Evolutionary conservation across 1,140 invertebrate species (phyloP).

Genomic region (Plectrocnemia conspersa): DNA sequence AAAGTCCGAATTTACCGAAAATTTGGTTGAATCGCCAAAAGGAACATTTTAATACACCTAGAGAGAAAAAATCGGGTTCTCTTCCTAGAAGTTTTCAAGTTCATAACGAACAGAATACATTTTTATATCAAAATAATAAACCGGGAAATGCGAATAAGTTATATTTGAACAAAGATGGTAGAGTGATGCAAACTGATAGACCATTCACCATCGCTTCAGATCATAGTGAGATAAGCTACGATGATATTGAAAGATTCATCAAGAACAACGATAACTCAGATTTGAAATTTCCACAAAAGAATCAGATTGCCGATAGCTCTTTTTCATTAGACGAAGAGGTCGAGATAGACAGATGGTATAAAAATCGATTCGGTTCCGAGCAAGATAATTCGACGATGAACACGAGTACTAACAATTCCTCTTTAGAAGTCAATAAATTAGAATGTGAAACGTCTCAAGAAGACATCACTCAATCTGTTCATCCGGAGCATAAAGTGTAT

Average conservation of each 20-base stretch:
- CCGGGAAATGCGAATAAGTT: conserved; percentile 49
- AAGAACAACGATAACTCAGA: conserved; percentile 49
- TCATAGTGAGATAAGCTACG: conserved; percentile 54
- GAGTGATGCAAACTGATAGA: conserved; percentile 49
- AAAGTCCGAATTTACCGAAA: conserved; percentile 49
- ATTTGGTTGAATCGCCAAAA: conserved; percentile 53
- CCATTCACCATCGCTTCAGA: conserved; percentile 72
- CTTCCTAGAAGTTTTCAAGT: conserved; percentile 71
- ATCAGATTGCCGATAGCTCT: conserved; percentile 20
- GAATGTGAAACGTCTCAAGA: conserved; percentile 45
- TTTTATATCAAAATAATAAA: conserved; percentile 43
- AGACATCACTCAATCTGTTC: conserved; percentile 42
- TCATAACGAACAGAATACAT: conserved; percentile 42
- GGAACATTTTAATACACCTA: conserved; percentile 49
- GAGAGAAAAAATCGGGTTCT: conserved; percentile 66
- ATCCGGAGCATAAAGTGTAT: conserved; percentile 75
- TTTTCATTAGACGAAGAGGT: conserved; percentile 38
- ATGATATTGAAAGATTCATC: conserved; percentile 55
- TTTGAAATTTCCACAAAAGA: conserved; percentile 50
- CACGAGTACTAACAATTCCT: conserved; percentile 36
- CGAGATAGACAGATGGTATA: conserved; percentile 50
- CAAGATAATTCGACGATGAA: conserved; percentile 41
- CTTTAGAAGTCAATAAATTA: conserved; percentile 45
- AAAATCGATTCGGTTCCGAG: conserved; percentile 47
- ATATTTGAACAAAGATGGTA: conserved; percentile 51